Conservation (phyloP, 1,140 invertebrate species). For the Heliconius himera region DNA sequence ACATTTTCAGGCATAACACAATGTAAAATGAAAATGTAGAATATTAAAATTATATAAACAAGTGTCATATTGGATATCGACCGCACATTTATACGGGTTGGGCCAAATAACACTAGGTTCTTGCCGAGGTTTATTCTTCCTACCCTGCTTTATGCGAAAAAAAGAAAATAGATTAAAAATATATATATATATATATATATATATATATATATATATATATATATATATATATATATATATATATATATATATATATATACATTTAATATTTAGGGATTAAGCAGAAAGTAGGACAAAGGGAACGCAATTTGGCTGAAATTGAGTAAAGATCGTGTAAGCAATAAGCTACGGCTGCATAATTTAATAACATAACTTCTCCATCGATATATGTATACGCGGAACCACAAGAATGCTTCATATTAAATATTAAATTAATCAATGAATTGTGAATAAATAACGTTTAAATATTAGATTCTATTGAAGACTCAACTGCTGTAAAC, state of each 20-base stretch:
- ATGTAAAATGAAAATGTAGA: background rate
- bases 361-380: background rate
- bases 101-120: background rate
- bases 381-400: background rate
- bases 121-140: too few relatives aligned
- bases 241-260: too few relatives aligned
- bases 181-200: too few relatives aligned
- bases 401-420: background rate
- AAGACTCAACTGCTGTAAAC: too few relatives aligned
- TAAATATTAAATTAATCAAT: background rate
- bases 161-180: too few relatives aligned
- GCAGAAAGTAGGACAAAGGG: too few relatives aligned
- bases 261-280: too few relatives aligned
- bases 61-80: background rate
- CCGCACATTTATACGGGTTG: background rate
- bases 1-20: background rate
- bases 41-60: background rate
- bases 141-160: too few relatives aligned
- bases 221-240: too few relatives aligned
- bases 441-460: background rate
- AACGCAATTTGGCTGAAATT: background rate
- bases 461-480: too few relatives aligned
- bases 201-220: too few relatives aligned
- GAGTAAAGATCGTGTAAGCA: background rate
- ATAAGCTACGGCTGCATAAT: background rate